These are phyloP conservation scores for Coranthus polyacanthus DNA, from an alignment of 2,797 vertebrate genomes.

Conservation along the genomic window DNA sequence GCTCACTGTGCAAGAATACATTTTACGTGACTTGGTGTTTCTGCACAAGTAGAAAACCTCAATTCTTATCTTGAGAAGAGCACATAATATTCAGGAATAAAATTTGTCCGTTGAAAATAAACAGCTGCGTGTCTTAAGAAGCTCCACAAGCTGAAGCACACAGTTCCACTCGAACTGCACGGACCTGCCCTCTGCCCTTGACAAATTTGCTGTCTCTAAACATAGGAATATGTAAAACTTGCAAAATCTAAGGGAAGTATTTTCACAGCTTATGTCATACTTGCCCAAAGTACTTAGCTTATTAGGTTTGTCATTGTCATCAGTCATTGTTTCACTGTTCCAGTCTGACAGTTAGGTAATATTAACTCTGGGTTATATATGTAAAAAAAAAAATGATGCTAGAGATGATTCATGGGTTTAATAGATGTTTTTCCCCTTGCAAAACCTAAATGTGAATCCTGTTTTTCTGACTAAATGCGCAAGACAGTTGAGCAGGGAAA, in stretches of 20 bases:
- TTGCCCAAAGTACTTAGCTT: constrained; percentile 1
- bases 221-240: neutral
- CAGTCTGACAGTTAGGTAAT: constrained; percentile 10
- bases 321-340: constrained; percentile 15
- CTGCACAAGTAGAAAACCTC: constrained; percentile 15
- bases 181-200: constrained; percentile 6
- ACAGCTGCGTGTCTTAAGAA: constrained; percentile 6
- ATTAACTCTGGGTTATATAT: too few species aligned
- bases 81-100: constrained; percentile 9
- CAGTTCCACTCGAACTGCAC: constrained; percentile 21
- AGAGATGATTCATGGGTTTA: too few species aligned
- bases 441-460: too few species aligned
- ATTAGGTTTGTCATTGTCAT: constrained; percentile 15
- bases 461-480: too few species aligned
- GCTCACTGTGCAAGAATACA: neutral
- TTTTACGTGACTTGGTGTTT: constrained; percentile 5
- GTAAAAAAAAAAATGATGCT: too few species aligned
- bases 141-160: constrained; percentile 7
- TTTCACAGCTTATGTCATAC: neutral
- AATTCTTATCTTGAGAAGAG: constrained; percentile 11
- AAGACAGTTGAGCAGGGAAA: too few species aligned
- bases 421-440: too few species aligned
- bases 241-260: neutral
- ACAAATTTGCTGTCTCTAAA: constrained; percentile 5
- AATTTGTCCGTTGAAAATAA: constrained; percentile 21